These are phyloP conservation scores for Hartigia nigra DNA, from an alignment of 2,888 invertebrate species.

Conservation along the genomic window DNA sequence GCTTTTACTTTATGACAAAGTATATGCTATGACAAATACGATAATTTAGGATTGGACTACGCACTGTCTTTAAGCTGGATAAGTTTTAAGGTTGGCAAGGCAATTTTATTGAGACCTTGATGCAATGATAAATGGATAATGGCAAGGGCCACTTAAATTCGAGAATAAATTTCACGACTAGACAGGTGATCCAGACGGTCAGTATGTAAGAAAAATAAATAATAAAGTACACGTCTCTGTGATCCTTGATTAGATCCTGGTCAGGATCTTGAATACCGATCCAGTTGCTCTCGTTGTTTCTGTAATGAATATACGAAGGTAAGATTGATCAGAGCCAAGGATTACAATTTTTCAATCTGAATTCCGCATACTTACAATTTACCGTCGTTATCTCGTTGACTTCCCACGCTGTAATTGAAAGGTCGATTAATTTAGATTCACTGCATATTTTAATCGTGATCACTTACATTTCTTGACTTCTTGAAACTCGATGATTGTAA, in stretches of 20 bases:
- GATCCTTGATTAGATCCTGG: conserved; percentile 20
- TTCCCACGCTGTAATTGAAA: conserved; percentile 3
- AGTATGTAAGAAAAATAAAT: conserved; percentile 38
- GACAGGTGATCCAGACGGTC: conserved; percentile 34
- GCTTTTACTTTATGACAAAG: conserved; percentile 1
- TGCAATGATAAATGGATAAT: neutral
- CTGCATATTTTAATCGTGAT: neutral
- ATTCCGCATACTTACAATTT: neutral
- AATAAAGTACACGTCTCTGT: conserved; percentile 41
- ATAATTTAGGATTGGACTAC: neutral
- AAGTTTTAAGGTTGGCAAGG: neutral
- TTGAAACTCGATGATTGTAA: conserved; percentile 22
- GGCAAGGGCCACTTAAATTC: neutral
- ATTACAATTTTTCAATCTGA: neutral
- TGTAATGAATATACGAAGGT: neutral
- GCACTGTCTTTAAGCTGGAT: neutral
- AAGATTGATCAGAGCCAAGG: neutral
- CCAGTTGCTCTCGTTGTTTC: neutral
- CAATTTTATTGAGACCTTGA: neutral
- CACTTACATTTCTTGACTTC: neutral
- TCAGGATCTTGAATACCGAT: conserved; percentile 4
- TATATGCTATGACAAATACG: neutral
- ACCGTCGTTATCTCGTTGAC: neutral
- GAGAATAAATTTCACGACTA: conserved; percentile 35
- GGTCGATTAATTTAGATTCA: neutral